Evolutionary conservation across 1,140 invertebrate species (phyloP), one percentile per base, ranked within the genome.

Genomic region (Pogonomyrmex barbatus): DNA sequence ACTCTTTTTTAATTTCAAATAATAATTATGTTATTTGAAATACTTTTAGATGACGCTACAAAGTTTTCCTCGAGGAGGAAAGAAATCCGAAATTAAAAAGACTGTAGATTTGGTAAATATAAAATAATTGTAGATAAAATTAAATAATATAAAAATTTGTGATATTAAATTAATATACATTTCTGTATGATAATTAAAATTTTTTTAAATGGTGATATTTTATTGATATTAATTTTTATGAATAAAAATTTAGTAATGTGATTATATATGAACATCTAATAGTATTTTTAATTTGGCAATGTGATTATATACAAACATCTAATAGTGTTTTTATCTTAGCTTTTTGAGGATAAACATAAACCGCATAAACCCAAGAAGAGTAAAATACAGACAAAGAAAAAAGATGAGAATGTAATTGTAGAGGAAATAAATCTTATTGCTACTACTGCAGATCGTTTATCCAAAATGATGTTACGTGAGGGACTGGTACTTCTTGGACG

Each of bases 401-500:
- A 39, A 50, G 36, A 77, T 8, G 10, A 62, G 0, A 71, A 81
- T 6, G 36, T 12, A 63, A 70, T 10, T 17, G 10, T 1, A 4
- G 60, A 91, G 17, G 77, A 84, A 47, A 63, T 42, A 33, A 70
- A 70, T 71, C 6, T 87, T 67, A 5, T 86, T 30, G 71, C 91
- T 0, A 89, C 91, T 0, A 89, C 83, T 45, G 92, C 93, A 3
- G 87, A 91, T 45, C 87, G 91, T 87, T 90, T 95, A 85, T 91
- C 83, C 1, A 90, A 87, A 33, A 42, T 73, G 3, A 85, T 82
- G 58, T 50, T 94, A 83, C 77, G 73, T 2, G 88, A 95, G 93
- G 96, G 96, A 33, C 95, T 96, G 91, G 85, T 95, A 4, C 87
- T 97, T 6, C 90, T 97, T 33, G 96, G 96, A 0, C 93, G 96